phyloP scores from a whole-genome alignment of 2,113 vertebrate species.

The Nerophis ophidion region DNA sequence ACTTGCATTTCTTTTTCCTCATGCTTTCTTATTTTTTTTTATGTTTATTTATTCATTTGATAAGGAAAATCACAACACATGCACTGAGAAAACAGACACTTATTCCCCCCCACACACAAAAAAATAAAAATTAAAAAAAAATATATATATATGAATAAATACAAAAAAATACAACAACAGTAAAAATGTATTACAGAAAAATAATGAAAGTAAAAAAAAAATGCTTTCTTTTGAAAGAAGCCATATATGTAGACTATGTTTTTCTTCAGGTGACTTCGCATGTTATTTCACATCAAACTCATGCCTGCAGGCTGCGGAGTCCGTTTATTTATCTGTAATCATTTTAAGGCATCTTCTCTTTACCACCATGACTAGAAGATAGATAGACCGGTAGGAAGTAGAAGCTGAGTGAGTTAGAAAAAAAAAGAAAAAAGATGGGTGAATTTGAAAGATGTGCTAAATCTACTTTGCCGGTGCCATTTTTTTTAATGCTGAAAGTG shows the following conservation, averaged over 20 bases:
- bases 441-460: slow-evolving; percentile 19
- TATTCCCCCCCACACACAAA: no score
- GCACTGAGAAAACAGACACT: background rate
- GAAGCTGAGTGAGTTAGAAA: slow-evolving; percentile 10
- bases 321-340: slow-evolving; percentile 66
- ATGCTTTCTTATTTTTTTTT: background rate
- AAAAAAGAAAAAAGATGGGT: slow-evolving; percentile 9
- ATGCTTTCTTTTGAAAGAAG: no score
- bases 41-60: no score
- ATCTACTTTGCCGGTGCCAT: background rate
- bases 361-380: slow-evolving; percentile 41
- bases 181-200: no score
- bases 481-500: slow-evolving; percentile 1
- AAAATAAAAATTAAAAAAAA: no score
- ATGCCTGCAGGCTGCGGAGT: slow-evolving; percentile 52
- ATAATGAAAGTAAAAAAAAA: no score
- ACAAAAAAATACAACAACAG: no score
- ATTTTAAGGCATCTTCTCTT: slow-evolving; percentile 61
- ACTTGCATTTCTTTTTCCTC: background rate
- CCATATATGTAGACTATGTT: no score
- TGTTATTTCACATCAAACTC: slow-evolving; percentile 56
- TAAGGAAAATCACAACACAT: no score
- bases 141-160: no score
- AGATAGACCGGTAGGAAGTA: slow-evolving; percentile 30
- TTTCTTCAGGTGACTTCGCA: slow-evolving; percentile 14